Base-by-base conservation (phyloP, 2,113 vertebrate genomes). In the Synodontis membranacea region DNA sequence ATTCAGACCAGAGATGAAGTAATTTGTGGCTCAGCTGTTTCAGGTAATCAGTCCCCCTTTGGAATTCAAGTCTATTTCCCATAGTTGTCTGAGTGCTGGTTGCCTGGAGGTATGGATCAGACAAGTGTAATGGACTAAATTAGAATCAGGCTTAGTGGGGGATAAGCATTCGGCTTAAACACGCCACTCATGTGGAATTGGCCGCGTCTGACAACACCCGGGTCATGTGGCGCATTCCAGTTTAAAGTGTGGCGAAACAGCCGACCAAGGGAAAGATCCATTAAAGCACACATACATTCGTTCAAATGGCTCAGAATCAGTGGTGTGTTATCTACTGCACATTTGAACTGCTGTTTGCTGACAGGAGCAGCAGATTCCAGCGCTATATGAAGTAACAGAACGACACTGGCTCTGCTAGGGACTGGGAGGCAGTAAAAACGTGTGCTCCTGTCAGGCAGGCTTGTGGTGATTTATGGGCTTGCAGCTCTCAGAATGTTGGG, bases 391-490 rank as follows among this genome's bases (percentile, higher is more conserved):
- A 88, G 88, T 52, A 79, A 68, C 74, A 81, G 82, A 89, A 88
- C 79, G 64, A 76, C 23, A 78, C 80, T 88, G 78, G 85, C 86
- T 85, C 88, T 80, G 50, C 82, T 82, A 80, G 78, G 86, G 88
- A 56, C 81, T 86, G 83, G 56, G 87, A 89, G 87, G 85, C 81
- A 88, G 84, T 92, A 89, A 91, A 92, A 88, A 89, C 75, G 80
- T 60, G 72, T 85, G 86, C 86, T 86, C 87, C 70, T 92, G 91
- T 91, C 91, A 92, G 89, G 80, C 89, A 85, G 85, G 85, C 89
- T 83, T 46, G 66, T n/a, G 70, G 87, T 92, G 91, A 93, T 92
- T 92, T 89, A 93, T 92, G 89, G 39, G 83, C 74, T 84, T 54
- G 84, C 84, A 72, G 72, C 82, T 83, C 82, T 82, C 81, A 88